Base-by-base conservation (phyloP, 2,888 invertebrate genomes). In the Phlogophora meticulosa region DNA sequence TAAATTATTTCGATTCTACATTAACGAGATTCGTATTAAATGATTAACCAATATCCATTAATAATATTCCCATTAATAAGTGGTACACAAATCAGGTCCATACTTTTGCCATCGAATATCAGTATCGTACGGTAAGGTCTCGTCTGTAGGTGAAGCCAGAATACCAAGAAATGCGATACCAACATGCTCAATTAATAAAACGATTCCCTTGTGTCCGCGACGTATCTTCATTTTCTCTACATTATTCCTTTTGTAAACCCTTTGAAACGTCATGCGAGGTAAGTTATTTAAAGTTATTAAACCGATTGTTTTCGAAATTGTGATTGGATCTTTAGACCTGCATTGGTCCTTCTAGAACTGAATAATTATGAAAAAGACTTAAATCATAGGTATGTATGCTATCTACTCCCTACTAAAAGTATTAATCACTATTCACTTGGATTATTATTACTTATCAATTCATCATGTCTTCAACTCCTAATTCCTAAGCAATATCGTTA, bases 81-180 rank as follows among this genome's bases (percentile, higher is more conserved):
- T 51, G 17, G 34, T 62, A 49, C 22, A 53, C 48, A 48, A 53
- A 68, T 62, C 84, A 76, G 85, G 78, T 91, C 90, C 90, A 88
- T 84, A 87, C 73, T 84, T 84, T 65, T 82, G 66, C 75, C 66
- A 73, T 70, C 80, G 79, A 55, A 53, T 72, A 69, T 60, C 72
- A 32, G 64, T 80, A 78, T 70, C 68, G 72, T 75, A 76, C 75
- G 62, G 61, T 69, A 83, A 70, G 76, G 72, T 58, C 78, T 82
- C 78, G 80, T 78, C 71, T 77, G 82, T 78, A 85, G 78, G 78
- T 82, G 85, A 81, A 85, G 79, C 83, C 85, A 82, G 81, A 87
- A 87, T 91, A 90, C 90, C 79, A 66, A 85, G 91, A 91, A 91
- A 89, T 82, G 82, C 84, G 88, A 91, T 89, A 88, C 85, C 72